Evolutionary conservation across 2,797 vertebrate genomes (phyloP).

Genomic region (Sebastes minor): DNA sequence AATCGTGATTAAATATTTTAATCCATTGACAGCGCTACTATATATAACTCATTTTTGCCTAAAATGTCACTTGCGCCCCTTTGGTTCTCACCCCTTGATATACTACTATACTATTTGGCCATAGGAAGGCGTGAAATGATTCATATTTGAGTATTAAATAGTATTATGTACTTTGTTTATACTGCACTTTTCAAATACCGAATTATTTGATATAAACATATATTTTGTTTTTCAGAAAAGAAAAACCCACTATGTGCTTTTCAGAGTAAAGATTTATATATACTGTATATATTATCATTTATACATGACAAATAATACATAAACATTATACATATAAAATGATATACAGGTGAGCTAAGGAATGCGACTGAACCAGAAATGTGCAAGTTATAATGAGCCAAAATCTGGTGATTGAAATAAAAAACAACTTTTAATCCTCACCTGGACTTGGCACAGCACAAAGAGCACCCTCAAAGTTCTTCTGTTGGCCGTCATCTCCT

Average conservation of each 20-base stretch:
- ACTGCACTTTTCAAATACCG: neutral
- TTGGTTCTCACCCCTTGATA: too few species aligned
- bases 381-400: neutral
- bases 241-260: neutral
- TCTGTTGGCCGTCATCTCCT: neutral
- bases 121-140: neutral
- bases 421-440: constrained; percentile 22
- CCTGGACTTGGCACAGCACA: constrained; percentile 38
- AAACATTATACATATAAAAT: neutral
- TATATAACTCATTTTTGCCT: too few species aligned
- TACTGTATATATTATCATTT: neutral
- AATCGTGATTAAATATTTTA: too few species aligned
- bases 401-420: neutral
- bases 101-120: neutral
- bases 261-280: neutral
- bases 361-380: neutral
- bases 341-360: neutral
- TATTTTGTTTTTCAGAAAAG: neutral
- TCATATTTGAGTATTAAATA: neutral
- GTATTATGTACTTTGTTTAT: neutral
- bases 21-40: too few species aligned
- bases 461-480: neutral
- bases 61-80: too few species aligned
- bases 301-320: neutral
- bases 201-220: neutral